Evolutionary conservation across 2,888 invertebrate species (phyloP), one percentile per base, ranked within the genome.

Genomic region (Drosophila mimica): DNA sequence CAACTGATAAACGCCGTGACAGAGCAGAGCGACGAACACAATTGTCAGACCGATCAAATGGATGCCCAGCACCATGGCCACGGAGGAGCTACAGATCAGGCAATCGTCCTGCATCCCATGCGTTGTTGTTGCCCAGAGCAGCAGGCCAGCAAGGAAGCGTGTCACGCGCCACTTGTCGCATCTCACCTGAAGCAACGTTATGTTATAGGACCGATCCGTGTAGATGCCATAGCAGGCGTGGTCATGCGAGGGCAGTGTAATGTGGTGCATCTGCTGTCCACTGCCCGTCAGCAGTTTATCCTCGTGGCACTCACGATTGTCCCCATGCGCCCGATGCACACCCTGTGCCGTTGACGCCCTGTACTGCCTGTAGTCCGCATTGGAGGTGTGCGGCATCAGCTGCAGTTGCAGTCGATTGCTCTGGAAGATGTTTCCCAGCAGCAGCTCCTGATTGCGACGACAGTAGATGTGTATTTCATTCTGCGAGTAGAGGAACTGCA

Each of bases 161-260:
- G 34, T 33, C 13, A 74, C 17, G 2, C 76, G 70, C 36, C 70
- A 59, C 5, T 3, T 9, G 40, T 86, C 78, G 17, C 28, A 56
- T 0, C 9, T 6, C 20, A 6, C 7, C 43, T 66, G 59, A 36
- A 54, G 11, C 1, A 84, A 30, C 0, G 74, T 81, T 3, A 88
- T n/a, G 7, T 51, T 75, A 7, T 65, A 78, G 0, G 52, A 61
- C 9, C 61, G 48, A 9, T 73, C 40, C 49, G 86, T 88, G 8
- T 52, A 63, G 54, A 88, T 76, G 65, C 88, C 88, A n/a, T 76
- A 86, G 56, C 78, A 84, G 20, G 9, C 20, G 8, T 70, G 38
- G 0, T 4, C 9, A 46, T 86, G 62, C 0, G 71, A n/a, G 5
- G 66, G 30, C 34, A 86, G n/a, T 6, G 40, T 4, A 1, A 88